Percentiles rank a stretch among this genome's conserved stretches.
phyloP scores from a whole-genome alignment of 2,113 vertebrate genomes.

The Takifugu bimaculatus region DNA sequence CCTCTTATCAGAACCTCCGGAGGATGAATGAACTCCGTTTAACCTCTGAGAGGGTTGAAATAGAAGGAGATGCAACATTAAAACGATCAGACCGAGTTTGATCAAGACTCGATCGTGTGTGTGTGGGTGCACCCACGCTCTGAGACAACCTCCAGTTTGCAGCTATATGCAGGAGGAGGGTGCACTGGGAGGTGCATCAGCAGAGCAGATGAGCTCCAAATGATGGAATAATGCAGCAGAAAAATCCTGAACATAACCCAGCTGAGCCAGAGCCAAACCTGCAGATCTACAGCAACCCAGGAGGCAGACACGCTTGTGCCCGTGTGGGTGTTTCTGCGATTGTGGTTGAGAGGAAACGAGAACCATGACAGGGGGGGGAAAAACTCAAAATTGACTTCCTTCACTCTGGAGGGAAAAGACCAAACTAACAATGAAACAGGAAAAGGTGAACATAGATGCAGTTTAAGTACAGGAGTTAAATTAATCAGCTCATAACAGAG shows the following conservation, averaged over 20 bases:
- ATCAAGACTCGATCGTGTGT: constrained; percentile 6
- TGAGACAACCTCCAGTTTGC: constrained; percentile 29
- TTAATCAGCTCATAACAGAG: constrained; percentile 23
- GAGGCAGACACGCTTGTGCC: constrained; percentile 2
- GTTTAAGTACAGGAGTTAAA: constrained; percentile 44
- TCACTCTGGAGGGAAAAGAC: constrained; percentile 11
- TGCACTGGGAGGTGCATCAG: constrained; percentile 34
- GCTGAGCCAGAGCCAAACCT: constrained; percentile 32
- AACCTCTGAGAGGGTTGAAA: not conserved
- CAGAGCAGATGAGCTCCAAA: constrained; percentile 3
- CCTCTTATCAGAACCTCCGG: constrained; percentile 14
- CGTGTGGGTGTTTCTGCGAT: constrained; percentile 1
- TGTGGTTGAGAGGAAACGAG: constrained; percentile 27
- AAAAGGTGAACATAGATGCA: constrained; percentile 57
- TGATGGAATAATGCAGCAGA: constrained; percentile 19
- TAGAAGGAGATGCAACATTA: not conserved
- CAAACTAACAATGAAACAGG: constrained; percentile 49
- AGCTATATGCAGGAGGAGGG: too few relatives aligned
- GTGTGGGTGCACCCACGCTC: constrained; percentile 16
- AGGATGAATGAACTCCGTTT: not conserved
- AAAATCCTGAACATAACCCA: constrained; percentile 23
- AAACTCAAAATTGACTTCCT: constrained; percentile 45
- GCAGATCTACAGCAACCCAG: constrained; percentile 42
- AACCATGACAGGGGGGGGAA: constrained; percentile 37
- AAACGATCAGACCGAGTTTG: constrained; percentile 11